A percentile compares a stretch with the other conserved stretches of the same genome.
phyloP scores from a whole-genome alignment of 2,113 vertebrate genomes.

The Gallinago media region DNA sequence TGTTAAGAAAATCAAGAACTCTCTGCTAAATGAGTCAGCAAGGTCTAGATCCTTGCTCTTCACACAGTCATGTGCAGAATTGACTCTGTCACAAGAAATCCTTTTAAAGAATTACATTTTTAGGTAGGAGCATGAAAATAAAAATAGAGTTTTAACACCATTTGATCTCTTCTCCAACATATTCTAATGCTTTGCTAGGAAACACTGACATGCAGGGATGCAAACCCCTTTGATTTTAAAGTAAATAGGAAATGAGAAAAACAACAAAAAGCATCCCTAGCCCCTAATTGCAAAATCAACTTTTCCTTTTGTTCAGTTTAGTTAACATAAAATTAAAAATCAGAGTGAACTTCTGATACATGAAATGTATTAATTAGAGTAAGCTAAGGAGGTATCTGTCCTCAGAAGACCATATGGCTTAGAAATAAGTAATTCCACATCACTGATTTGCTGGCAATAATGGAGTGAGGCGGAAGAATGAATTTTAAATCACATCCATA shows the following conservation, averaged over 20 bases:
- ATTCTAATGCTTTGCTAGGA: background rate
- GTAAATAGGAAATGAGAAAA: constrained; percentile 9
- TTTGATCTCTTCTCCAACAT: background rate
- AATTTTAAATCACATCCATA: constrained; percentile 69
- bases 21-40: constrained; percentile 16
- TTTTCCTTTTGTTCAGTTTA: constrained; percentile 21
- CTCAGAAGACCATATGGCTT: constrained; percentile 70
- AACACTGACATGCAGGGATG: background rate
- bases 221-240: background rate
- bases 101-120: constrained; percentile 38
- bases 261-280: background rate
- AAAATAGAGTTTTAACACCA: background rate
- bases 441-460: constrained; percentile 70
- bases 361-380: constrained; percentile 57
- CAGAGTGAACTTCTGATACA: background rate
- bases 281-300: background rate
- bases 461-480: constrained; percentile 53
- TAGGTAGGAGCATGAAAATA: constrained; percentile 7
- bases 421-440: constrained; percentile 72
- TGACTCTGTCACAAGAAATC: constrained; percentile 11
- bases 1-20: background rate
- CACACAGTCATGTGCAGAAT: background rate
- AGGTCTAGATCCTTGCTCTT: background rate
- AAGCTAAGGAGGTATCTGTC: constrained; percentile 47
- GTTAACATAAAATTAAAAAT: constrained; percentile 19